phyloP scores from a whole-genome alignment of 1,140 invertebrate genomes.

The Drosophila pseudoobscura region DNA sequence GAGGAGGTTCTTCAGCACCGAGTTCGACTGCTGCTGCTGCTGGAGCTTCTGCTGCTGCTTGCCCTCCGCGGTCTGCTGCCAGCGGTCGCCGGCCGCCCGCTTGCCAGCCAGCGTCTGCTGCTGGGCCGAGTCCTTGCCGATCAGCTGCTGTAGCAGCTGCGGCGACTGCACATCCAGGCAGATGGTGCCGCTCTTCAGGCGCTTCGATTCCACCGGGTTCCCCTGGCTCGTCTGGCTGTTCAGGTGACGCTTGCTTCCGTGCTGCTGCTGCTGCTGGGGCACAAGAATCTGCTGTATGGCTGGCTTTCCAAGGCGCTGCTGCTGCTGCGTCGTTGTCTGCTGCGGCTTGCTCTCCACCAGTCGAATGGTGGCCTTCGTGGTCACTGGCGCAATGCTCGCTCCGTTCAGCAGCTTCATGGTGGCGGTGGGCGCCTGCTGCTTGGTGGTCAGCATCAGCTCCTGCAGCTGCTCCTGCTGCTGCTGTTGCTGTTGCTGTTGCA shows the following conservation, averaged over 20 bases:
- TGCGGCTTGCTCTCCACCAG: conserved; percentile 58
- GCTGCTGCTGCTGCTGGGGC: conserved; percentile 53
- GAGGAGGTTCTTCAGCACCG: conserved; percentile 94
- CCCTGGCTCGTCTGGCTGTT: conserved; percentile 47
- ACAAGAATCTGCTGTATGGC: conserved; percentile 41
- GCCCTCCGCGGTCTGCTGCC: conserved; percentile 50
- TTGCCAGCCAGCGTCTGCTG: conserved; percentile 48
- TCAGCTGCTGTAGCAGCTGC: conserved; percentile 73
- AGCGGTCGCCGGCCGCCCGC: conserved; percentile 52
- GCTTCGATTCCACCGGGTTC: conserved; percentile 65
- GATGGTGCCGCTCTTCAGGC: conserved; percentile 64
- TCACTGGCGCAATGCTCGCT: conserved; percentile 43
- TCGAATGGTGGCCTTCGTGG: conserved; percentile 65
- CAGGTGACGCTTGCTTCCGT: conserved; percentile 74
- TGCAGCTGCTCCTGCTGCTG: conserved; percentile 58
- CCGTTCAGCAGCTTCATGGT: conserved; percentile 64
- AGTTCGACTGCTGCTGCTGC: conserved; percentile 71
- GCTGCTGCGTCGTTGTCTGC: conserved; percentile 22
- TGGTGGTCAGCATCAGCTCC: conserved; percentile 43
- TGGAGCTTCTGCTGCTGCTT: conserved; percentile 62
- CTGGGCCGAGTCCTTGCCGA: conserved; percentile 48
- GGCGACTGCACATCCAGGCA: conserved; percentile 61
- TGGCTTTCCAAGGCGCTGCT: conserved; percentile 60
- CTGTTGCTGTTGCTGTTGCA: conserved; percentile 51
- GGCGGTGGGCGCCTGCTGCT: conserved; percentile 22